phyloP scores from a whole-genome alignment of 2,797 vertebrate genomes.

The Apogon talboti region DNA sequence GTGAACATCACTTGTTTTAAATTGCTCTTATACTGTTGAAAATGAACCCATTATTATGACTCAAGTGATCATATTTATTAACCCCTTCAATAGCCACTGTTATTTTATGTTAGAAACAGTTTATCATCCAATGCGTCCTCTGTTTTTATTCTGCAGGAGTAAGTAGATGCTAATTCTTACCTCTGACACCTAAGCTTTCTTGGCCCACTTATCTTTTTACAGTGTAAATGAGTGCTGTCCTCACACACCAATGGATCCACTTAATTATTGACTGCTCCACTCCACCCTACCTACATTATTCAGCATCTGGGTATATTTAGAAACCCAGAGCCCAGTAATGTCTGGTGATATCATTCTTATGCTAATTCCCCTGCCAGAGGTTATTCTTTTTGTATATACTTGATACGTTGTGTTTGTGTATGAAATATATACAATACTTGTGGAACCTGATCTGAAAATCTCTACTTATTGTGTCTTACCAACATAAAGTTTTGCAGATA shows the following conservation, averaged over 20 bases:
- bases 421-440: too few relatives aligned
- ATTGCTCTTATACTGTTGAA: too few relatives aligned
- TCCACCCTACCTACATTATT: constrained; percentile 86
- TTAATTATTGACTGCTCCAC: constrained; percentile 89
- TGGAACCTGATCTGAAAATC: too few relatives aligned
- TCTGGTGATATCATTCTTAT: constrained; percentile 73
- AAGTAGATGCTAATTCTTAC: constrained; percentile 47
- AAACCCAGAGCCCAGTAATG: constrained; percentile 69
- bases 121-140: neutral
- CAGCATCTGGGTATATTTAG: constrained; percentile 85
- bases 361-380: constrained; percentile 61
- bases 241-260: constrained; percentile 81
- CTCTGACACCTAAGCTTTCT: constrained; percentile 65
- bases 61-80: too few relatives aligned
- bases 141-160: neutral
- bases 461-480: too few relatives aligned
- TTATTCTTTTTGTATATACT: too few relatives aligned
- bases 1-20: too few relatives aligned
- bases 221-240: constrained; percentile 77
- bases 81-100: neutral
- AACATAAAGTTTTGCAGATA: too few relatives aligned
- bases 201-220: constrained; percentile 64
- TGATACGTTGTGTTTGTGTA: too few relatives aligned
- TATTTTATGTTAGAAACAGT: neutral
- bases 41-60: too few relatives aligned